Evolutionary conservation across 2,113 vertebrate species (phyloP).

Genomic region (Malurus alboscapulatus): DNA sequence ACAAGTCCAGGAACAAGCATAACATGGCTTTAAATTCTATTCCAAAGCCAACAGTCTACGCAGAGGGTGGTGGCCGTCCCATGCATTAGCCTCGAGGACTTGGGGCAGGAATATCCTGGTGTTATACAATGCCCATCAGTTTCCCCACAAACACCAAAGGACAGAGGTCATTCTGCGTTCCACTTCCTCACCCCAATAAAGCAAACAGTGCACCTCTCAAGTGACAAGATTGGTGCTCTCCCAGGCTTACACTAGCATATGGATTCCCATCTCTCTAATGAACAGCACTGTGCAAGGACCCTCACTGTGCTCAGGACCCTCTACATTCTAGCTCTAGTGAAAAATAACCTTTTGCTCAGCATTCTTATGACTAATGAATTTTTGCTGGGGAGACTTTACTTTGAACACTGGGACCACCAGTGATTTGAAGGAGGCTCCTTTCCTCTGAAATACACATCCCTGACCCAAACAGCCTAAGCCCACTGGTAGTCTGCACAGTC

Average conservation of each 20-base stretch:
- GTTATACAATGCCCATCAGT: not conserved
- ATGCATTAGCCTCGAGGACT: not conserved
- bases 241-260: not conserved
- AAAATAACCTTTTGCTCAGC: not conserved
- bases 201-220: not conserved
- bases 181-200: not conserved
- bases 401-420: not conserved
- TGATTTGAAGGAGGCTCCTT: not conserved
- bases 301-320: rapidly evolving
- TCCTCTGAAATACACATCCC: not conserved
- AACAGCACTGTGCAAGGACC: not conserved
- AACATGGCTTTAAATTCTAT: not conserved
- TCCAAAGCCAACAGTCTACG: not conserved
- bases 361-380: not conserved
- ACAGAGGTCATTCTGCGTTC: not conserved
- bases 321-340: not conserved
- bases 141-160: not conserved
- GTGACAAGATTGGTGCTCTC: not conserved
- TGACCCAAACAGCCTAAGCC: not conserved
- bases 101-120: not conserved
- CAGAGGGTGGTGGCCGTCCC: not conserved
- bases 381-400: not conserved
- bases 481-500: not conserved
- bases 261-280: not conserved
- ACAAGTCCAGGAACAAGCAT: not conserved